phyloP scores from a whole-genome alignment of 2,888 invertebrate species.

The Philereme transversata region DNA sequence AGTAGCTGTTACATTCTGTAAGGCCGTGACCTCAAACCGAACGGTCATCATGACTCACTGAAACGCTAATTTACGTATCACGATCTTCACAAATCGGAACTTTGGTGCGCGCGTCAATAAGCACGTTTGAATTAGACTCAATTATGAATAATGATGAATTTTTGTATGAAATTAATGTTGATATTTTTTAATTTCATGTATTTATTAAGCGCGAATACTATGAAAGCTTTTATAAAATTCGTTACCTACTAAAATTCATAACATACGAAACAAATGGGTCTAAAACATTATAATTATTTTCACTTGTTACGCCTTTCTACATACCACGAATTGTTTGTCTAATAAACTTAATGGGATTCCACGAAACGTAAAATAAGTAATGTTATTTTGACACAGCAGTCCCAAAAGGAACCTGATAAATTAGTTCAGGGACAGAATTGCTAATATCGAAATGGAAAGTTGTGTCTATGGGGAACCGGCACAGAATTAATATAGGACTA shows the following conservation, averaged over 20 bases:
- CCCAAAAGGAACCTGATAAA: conserved; percentile 48
- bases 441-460: conserved; percentile 54
- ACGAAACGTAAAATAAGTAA: conserved; percentile 32
- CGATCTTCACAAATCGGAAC: conserved; percentile 47
- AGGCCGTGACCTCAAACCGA: conserved; percentile 30
- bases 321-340: not conserved
- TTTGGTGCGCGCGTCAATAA: conserved; percentile 38
- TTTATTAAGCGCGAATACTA: too few species aligned
- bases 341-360: conserved; percentile 13
- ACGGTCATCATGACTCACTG: conserved; percentile 49
- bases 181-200: too few species aligned
- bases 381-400: conserved; percentile 41
- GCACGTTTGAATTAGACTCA: conserved; percentile 34
- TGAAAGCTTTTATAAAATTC: too few species aligned
- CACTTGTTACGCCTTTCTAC: not conserved
- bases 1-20: conserved; percentile 17
- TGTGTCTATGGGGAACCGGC: conserved; percentile 36
- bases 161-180: not conserved
- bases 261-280: too few species aligned
- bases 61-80: conserved; percentile 46
- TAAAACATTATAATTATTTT: too few species aligned
- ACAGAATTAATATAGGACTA: conserved; percentile 24
- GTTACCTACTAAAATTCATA: too few species aligned
- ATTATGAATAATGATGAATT: conserved; percentile 18
- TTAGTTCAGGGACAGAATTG: conserved; percentile 47